Base-by-base conservation (phyloP, 37 sponge, comb jelly and placozoan genomes). In the Mnemiopsis leidyi region DNA sequence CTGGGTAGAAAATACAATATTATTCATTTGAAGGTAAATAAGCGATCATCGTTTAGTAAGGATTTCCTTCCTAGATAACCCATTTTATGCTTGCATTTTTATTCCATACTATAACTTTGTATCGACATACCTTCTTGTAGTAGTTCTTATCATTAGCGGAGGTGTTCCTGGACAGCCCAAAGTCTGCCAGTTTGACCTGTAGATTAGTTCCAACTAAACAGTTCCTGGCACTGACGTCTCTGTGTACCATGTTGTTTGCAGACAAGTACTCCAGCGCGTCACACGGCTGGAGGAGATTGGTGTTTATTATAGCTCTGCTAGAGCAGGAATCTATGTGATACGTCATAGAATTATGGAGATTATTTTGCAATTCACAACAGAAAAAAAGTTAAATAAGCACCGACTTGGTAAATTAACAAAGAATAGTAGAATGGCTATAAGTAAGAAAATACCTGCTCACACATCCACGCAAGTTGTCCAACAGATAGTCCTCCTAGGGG, bases 161-260 rank as follows among this genome's bases (percentile, higher is more conserved):
- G 7, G 90, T 85, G 29, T 85, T 61, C 1, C 90, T 35, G 23
- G 90, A 85, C 90, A 85, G 1, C 0, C 90, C 90, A 39, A 85
- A 85, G 90, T 85, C 90, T 20, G 90, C 40, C 29, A 85, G 61
- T 23, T 85, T 85, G 0, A 85, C 90, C 25, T 36, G 26, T 20
- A 23, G 25, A 61, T 85, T 39, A 0, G 5, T 13, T 23, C 90
- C 90, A 0, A 85, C 90, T 3, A 85, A 37, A 28, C 90, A 85
- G 61, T 85, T 85, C 28, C 90, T 18, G 9, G 90, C 90, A 38
- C 90, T 85, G 20, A 85, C 90, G 61, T 85, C 90, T 26, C 90
- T 36, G 61, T 85, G 40, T 23, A 40, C 40, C 16, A 28, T 23
- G 23, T 39, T 33, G 5, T 39, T 38, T 1, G 23, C 23, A 0